Conservation (phyloP, 2,797 vertebrate genomes). For the Scolopax bukidnonensis region DNA sequence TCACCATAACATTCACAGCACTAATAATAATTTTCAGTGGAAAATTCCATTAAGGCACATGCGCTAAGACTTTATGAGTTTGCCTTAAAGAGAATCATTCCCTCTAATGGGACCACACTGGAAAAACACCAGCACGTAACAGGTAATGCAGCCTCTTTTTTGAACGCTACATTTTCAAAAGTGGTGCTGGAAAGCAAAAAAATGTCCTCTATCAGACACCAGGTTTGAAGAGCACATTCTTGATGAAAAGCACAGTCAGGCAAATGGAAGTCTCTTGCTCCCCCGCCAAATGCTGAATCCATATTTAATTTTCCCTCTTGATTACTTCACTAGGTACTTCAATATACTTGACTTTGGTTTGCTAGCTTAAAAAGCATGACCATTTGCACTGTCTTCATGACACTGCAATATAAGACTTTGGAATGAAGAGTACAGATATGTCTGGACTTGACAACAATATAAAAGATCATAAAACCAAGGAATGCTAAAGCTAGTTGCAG, state of each 20-base stretch:
- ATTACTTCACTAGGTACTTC: not conserved
- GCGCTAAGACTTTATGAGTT: fast-evolving
- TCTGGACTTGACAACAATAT: not conserved
- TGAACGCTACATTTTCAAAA: not conserved
- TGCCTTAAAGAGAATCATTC: not conserved
- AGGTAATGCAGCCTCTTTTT: not conserved
- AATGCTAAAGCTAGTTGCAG: not conserved
- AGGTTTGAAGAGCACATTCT: not conserved
- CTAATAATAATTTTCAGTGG: not conserved
- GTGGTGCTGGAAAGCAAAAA: not conserved
- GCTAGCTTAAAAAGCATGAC: not conserved
- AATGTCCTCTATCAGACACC: not conserved
- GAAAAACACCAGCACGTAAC: not conserved
- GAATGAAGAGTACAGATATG: not conserved
- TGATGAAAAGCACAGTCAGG: not conserved
- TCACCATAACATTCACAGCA: not conserved
- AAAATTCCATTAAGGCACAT: not conserved
- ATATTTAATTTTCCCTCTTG: not conserved
- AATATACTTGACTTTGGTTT: not conserved
- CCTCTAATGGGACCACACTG: not conserved
- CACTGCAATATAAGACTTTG: not conserved
- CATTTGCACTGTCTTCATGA: not conserved
- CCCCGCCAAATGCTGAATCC: not conserved
- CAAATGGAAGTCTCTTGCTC: not conserved
- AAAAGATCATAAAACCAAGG: not conserved